Conservation (phyloP, 2,113 vertebrate genomes). For the Bothrops jararaca region DNA sequence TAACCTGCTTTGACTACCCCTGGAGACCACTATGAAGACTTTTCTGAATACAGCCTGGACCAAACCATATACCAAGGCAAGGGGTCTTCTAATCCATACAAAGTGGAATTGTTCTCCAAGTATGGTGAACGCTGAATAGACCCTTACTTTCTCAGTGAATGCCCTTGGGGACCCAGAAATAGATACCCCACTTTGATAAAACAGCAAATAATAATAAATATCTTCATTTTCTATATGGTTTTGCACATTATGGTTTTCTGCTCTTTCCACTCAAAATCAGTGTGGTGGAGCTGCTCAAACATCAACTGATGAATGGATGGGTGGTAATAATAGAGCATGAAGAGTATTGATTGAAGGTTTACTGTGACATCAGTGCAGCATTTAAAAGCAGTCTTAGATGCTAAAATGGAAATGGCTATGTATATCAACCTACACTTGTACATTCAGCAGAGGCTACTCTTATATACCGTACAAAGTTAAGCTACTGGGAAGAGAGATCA, state of each 20-base stretch:
- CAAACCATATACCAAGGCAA: no score
- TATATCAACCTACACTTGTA: neutral
- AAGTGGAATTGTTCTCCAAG: neutral
- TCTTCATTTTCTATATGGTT: neutral
- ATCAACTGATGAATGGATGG: neutral
- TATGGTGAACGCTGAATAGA: neutral
- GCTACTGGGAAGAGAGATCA: neutral
- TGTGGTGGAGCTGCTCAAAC: neutral
- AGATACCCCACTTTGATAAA: neutral
- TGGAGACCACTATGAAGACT: no score
- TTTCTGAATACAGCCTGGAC: no score
- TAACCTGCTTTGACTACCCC: no score
- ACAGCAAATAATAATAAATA: neutral
- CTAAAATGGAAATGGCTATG: neutral
- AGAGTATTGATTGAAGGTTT: neutral
- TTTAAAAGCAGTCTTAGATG: neutral
- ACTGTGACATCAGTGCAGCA: neutral
- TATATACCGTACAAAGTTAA: neutral
- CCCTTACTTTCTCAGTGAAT: neutral
- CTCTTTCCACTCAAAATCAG: neutral
- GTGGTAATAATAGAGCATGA: neutral
- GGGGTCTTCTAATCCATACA: no score
- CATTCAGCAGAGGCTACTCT: slow-evolving; percentile 7
- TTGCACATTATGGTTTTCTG: neutral
- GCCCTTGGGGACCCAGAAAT: neutral